phyloP scores from a whole-genome alignment of 2,888 invertebrate genomes.

The Parapristionchus giblindavisi region DNA sequence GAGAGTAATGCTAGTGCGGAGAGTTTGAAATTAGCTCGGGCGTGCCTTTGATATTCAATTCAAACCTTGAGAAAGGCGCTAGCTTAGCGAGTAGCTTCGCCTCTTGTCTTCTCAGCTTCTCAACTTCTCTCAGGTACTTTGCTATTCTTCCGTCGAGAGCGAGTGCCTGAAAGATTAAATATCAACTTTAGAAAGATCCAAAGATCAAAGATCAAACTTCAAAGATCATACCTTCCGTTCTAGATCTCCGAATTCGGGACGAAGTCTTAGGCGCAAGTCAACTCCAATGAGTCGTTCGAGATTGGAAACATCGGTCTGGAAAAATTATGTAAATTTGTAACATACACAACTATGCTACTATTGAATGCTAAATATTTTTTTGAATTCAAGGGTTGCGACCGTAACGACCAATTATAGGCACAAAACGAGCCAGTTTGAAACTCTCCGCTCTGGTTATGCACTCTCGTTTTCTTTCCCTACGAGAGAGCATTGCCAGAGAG shows the following conservation, averaged over 20 bases:
- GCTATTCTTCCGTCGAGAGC: constrained; percentile 54
- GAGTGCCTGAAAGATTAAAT: constrained; percentile 32
- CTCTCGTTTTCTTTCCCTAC: too few relatives aligned
- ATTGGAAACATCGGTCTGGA: constrained; percentile 44
- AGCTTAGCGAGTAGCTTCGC: constrained; percentile 55
- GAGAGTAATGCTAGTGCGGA: too few relatives aligned
- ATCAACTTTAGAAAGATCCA: neutral
- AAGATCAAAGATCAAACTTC: neutral
- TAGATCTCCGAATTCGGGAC: constrained; percentile 55
- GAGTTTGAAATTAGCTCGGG: too few relatives aligned
- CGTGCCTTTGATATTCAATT: neutral
- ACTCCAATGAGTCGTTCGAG: constrained; percentile 49
- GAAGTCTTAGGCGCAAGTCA: constrained; percentile 41
- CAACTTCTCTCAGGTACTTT: constrained; percentile 50
- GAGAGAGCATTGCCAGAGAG: too few relatives aligned
- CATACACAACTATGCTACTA: too few relatives aligned
- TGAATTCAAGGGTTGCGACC: too few relatives aligned
- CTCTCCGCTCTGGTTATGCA: too few relatives aligned
- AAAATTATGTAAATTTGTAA: too few relatives aligned
- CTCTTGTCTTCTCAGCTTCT: constrained; percentile 49
- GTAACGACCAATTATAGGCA: too few relatives aligned
- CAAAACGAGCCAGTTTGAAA: too few relatives aligned
- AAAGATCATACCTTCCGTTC: constrained; percentile 44
- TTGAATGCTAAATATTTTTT: too few relatives aligned
- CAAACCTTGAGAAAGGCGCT: constrained; percentile 58